Evolutionary conservation across 2,888 invertebrate species (phyloP), one percentile per base, ranked within the genome.

Genomic region (Tenthredo distinguenda): DNA sequence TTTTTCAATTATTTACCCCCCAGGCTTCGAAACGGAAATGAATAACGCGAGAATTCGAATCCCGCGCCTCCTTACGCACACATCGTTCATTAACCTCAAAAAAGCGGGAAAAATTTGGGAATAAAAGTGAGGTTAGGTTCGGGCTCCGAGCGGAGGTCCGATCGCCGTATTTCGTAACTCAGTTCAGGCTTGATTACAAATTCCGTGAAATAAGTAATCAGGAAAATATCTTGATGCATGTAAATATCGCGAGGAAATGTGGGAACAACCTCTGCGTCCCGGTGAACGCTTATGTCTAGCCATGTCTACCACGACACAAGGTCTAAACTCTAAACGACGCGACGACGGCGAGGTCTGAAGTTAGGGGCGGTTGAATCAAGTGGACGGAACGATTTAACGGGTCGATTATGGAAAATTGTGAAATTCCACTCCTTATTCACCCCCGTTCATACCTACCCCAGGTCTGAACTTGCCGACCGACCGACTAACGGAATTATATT

Each of bases 401-500:
- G 74, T 84, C 74, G 85, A 88, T 88, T 87, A 85, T 85, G 76
- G 86, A 86, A 76, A 85, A 84, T 77, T 31, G 62, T 58, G 58
- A 81, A 81, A 81, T 81, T 81, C 34, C 12, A 81, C 58, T 62
- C 58, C 81, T 58, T 62, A 62, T 81, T 81, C 81, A 37, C 37
- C 79, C 37, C 79, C 40, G 58, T 37, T 26, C 0, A 21, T 47
- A 6, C 26, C 15, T 10, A 10, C 15, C 12, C 76, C 76, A 21
- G 47, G 15, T 47, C 31, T 47, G 6, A 31, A 43, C 43, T 43
- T 86, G 87, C 86, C 86, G 84, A 83, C 84, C 86, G 86, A 87
- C 88, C 87, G 89, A 87, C 86, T 90, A 91, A 91, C 90, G 90
- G 90, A 91, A 91, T 91, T 90, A 91, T 89, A 89, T 90, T 89